These are phyloP conservation scores for Chanos chanos DNA, from an alignment of 2,797 vertebrate species.

Conservation along the genomic window DNA sequence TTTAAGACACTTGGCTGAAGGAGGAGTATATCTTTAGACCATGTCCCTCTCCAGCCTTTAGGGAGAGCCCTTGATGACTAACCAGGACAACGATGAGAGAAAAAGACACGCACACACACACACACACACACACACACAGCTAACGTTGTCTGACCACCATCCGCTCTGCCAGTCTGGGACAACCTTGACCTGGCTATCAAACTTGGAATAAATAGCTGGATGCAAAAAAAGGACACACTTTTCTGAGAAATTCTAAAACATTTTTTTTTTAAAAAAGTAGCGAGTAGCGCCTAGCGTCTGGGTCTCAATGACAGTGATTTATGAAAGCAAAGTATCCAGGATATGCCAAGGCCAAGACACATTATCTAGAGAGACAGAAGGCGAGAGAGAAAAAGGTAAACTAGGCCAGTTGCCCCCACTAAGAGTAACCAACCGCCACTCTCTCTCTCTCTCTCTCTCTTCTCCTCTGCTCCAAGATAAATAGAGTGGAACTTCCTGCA, in stretches of 20 bases:
- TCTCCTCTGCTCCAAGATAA: conserved; percentile 29
- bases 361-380: neutral
- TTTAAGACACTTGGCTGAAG: no score
- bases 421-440: conserved; percentile 31
- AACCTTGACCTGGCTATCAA: conserved; percentile 38
- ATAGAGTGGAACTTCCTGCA: conserved; percentile 9
- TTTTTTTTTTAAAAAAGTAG: conserved; percentile 39
- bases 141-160: neutral
- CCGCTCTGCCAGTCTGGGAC: neutral
- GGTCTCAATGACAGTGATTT: conserved; percentile 40
- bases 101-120: conserved; percentile 7
- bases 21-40: no score
- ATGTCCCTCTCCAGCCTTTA: neutral
- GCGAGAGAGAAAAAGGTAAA: conserved; percentile 26
- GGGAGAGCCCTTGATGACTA: neutral
- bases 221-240: conserved; percentile 16
- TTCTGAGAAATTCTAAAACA: conserved; percentile 35
- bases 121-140: neutral
- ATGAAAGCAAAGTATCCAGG: conserved; percentile 33
- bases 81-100: conserved; percentile 18
- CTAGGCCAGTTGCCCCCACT: conserved; percentile 42
- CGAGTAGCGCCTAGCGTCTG: conserved; percentile 32
- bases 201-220: conserved; percentile 16
- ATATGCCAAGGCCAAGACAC: conserved; percentile 24
- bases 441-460: no score